Conservation (phyloP, 2,797 vertebrate genomes). For the Crocidura indochinensis region DNA sequence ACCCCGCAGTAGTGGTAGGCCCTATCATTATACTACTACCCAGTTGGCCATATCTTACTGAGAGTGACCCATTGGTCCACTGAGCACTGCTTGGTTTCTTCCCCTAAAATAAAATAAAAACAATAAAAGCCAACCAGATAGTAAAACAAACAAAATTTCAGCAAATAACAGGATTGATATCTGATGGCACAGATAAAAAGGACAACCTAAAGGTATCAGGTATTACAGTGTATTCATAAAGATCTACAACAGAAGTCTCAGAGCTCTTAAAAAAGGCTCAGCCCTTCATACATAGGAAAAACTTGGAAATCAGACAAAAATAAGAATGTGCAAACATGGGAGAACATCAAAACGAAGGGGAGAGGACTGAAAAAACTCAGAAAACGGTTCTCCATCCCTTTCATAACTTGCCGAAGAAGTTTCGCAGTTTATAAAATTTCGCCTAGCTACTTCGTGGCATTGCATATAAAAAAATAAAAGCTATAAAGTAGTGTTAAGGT, state of each 20-base stretch:
- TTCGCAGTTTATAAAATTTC: background rate
- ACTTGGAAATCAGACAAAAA: constrained; percentile 22
- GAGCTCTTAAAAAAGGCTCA: background rate
- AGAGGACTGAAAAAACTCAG: background rate
- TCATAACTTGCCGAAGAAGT: background rate
- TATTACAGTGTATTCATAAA: background rate
- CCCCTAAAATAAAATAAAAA: background rate
- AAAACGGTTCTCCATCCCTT: background rate
- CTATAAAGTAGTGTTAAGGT: background rate
- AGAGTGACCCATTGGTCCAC: too few species aligned
- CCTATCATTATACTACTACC: too few species aligned
- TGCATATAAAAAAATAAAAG: background rate
- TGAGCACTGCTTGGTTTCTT: background rate
- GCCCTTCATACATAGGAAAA: background rate
- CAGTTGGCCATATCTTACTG: too few species aligned
- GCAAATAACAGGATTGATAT: background rate
- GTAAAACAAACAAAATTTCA: background rate
- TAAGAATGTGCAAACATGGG: background rate
- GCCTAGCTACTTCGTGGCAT: background rate
- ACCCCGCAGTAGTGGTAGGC: too few species aligned
- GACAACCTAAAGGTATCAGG: background rate
- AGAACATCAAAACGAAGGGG: background rate
- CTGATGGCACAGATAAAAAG: background rate
- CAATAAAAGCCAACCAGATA: too few species aligned
- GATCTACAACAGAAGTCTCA: background rate